Conservation (phyloP, 2,888 invertebrate genomes). For the Xestia sexstrigata region DNA sequence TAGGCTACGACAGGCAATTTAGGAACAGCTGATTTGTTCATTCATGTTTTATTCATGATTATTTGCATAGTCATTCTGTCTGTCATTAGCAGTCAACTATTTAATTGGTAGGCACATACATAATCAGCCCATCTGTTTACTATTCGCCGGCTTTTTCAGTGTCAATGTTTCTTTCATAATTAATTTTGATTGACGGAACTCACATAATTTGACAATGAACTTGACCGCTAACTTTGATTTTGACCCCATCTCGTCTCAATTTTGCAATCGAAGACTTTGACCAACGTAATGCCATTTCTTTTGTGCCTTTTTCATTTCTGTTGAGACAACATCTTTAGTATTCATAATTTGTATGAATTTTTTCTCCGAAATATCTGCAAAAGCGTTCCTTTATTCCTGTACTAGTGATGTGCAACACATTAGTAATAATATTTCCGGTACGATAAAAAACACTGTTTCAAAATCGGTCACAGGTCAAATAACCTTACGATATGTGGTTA, state of each 20-base stretch:
- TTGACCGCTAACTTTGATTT: conserved; percentile 48
- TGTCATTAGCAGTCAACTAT: conserved; percentile 42
- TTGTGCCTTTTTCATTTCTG: not conserved
- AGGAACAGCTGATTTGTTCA: conserved; percentile 74
- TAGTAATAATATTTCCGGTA: conserved; percentile 14
- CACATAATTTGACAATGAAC: conserved; percentile 39
- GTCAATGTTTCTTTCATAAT: conserved; percentile 42
- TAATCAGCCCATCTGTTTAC: conserved; percentile 45
- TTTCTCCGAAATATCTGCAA: not conserved
- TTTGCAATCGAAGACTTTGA: not conserved
- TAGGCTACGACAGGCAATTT: conserved; percentile 56
- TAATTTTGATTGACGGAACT: conserved; percentile 30
- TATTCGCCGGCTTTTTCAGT: conserved; percentile 29
- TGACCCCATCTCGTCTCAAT: conserved; percentile 27
- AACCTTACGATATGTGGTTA: conserved; percentile 51
- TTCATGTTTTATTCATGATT: conserved; percentile 68
- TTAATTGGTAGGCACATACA: conserved; percentile 40
- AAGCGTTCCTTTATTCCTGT: not conserved
- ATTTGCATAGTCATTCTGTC: conserved; percentile 67
- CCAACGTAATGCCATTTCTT: not conserved
- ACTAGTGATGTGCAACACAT: conserved; percentile 49
- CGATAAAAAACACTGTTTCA: conserved; percentile 27
- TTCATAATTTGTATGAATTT: conserved; percentile 6
- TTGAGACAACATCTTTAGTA: not conserved
- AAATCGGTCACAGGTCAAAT: conserved; percentile 52